Evolutionary conservation across 2,888 invertebrate genomes (phyloP).

Genomic region (Tetranychus piercei): DNA sequence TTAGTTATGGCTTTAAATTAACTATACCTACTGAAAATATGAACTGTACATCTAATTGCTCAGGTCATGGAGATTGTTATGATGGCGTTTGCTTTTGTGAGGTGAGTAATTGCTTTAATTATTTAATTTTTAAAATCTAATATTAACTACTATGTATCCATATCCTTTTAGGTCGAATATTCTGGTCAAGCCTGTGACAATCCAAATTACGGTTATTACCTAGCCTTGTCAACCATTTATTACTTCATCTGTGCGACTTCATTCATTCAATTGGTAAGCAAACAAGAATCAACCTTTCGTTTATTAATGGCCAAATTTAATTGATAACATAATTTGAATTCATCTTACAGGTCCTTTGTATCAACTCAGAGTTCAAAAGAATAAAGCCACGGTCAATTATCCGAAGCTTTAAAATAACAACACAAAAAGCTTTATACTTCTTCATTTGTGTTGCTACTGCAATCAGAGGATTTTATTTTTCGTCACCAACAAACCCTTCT

Average conservation of each 20-base stretch:
- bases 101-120: slow-evolving; percentile 42
- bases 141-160: not conserved
- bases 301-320: not conserved
- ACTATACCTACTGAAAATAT: slow-evolving; percentile 27
- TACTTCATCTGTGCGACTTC: slow-evolving; percentile 64
- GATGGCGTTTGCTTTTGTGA: slow-evolving; percentile 80
- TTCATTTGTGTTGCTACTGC: slow-evolving; percentile 67
- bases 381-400: slow-evolving; percentile 63
- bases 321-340: not conserved
- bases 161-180: slow-evolving; percentile 43
- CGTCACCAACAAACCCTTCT: slow-evolving; percentile 50
- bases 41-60: slow-evolving; percentile 53
- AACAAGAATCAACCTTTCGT: not conserved
- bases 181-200: slow-evolving; percentile 63
- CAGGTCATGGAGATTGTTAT: slow-evolving; percentile 72
- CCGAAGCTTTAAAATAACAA: slow-evolving; percentile 65
- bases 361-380: slow-evolving; percentile 38
- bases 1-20: slow-evolving; percentile 12
- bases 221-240: slow-evolving; percentile 47
- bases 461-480: slow-evolving; percentile 69
- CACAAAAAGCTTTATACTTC: slow-evolving; percentile 70
- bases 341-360: slow-evolving; percentile 25
- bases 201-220: slow-evolving; percentile 59
- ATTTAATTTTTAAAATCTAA: not conserved
- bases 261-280: slow-evolving; percentile 54